These are phyloP conservation scores for Limulus polyphemus DNA, from an alignment of 2,888 invertebrate genomes.

Conservation along the genomic window DNA sequence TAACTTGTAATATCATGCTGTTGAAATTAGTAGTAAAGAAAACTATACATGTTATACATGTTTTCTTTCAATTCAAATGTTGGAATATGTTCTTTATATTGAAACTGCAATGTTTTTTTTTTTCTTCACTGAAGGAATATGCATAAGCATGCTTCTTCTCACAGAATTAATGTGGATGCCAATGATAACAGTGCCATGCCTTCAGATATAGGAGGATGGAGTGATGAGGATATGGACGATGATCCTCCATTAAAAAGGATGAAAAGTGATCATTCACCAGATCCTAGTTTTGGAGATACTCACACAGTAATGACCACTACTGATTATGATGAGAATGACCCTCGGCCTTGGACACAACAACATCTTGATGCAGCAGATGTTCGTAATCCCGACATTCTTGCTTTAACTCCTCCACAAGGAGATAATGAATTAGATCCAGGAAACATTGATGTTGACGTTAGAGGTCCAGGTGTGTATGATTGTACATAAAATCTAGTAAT, in stretches of 20 bases:
- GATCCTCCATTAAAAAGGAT: slow-evolving; percentile 73
- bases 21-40: background rate
- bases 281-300: slow-evolving; percentile 51
- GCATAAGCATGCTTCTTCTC: slow-evolving; percentile 45
- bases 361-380: slow-evolving; percentile 85
- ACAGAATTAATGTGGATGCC: slow-evolving; percentile 50
- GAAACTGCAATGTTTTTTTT: background rate
- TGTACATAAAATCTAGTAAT: background rate
- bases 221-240: slow-evolving; percentile 57
- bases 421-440: slow-evolving; percentile 47
- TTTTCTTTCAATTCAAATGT: no score
- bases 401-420: slow-evolving; percentile 54
- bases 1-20: no score
- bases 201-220: slow-evolving; percentile 48
- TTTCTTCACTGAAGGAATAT: slow-evolving; percentile 21
- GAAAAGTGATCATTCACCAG: slow-evolving; percentile 25
- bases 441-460: slow-evolving; percentile 50
- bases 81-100: slow-evolving; percentile 1
- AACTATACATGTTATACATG: background rate
- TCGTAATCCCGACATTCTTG: slow-evolving; percentile 51
- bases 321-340: slow-evolving; percentile 72
- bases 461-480: slow-evolving; percentile 40
- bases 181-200: slow-evolving; percentile 40
- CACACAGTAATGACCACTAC: slow-evolving; percentile 62
- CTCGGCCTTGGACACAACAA: slow-evolving; percentile 80